Conservation (phyloP, 2,797 vertebrate genomes). For the Delichon dasypus region DNA sequence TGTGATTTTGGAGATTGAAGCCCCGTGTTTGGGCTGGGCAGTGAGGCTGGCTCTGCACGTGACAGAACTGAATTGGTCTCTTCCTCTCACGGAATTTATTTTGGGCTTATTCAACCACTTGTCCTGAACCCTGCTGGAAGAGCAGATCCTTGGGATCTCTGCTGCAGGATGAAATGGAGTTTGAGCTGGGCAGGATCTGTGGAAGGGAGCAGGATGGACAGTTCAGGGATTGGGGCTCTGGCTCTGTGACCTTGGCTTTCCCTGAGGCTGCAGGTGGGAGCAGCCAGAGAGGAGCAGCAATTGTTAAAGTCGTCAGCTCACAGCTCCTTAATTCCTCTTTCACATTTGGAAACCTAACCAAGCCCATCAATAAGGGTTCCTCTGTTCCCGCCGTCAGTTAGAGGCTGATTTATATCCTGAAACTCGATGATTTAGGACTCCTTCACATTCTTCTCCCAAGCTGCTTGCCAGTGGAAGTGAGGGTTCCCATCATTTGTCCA, state of each 20-base stretch:
- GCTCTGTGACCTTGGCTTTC: background rate
- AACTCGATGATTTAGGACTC: background rate
- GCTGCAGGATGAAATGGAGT: background rate
- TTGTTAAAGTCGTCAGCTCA: background rate
- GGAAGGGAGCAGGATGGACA: background rate
- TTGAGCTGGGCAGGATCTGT: background rate
- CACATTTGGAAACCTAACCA: background rate
- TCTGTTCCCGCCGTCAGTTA: background rate
- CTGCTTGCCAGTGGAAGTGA: background rate
- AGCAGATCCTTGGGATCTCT: background rate
- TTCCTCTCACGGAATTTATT: background rate
- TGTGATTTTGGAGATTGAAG: background rate
- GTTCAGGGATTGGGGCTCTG: background rate
- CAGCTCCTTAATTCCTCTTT: background rate
- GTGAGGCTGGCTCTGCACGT: background rate
- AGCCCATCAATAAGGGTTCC: background rate
- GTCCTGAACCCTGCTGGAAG: background rate
- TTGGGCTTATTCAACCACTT: background rate
- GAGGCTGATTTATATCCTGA: conserved; percentile 4
- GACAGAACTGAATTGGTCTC: background rate
- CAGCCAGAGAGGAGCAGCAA: background rate
- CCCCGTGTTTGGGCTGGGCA: background rate
- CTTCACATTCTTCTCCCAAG: background rate
- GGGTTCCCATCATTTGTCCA: background rate
- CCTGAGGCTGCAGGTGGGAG: background rate